These are phyloP conservation scores for Styela clava DNA, from an alignment of 23 tunicate genomes.

Conservation along the genomic window DNA sequence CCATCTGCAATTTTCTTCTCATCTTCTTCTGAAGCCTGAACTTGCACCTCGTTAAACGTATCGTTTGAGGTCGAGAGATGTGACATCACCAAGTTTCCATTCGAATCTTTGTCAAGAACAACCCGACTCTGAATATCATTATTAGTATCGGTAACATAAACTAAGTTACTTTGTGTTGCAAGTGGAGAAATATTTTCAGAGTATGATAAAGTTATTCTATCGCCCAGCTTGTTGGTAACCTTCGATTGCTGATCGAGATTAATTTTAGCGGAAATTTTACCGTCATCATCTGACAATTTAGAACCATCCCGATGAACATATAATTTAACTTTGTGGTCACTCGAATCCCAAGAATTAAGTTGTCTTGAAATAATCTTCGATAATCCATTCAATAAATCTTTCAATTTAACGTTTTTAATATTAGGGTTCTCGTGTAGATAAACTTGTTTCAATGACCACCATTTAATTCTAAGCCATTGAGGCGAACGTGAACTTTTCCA, in stretches of 20 bases:
- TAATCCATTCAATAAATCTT: background rate
- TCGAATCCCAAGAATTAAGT: background rate
- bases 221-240: background rate
- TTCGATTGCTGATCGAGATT: background rate
- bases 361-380: constrained; percentile 17
- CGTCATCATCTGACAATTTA: background rate
- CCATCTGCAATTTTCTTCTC: background rate
- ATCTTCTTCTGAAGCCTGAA: background rate
- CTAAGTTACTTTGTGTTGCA: background rate
- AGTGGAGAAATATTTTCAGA: background rate
- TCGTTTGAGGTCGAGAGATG: background rate
- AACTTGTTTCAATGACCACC: constrained; percentile 59
- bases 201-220: background rate
- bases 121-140: background rate
- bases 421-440: constrained; percentile 19
- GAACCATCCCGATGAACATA: background rate
- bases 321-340: background rate
- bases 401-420: background rate
- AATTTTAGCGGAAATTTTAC: constrained; percentile 1
- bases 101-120: background rate
- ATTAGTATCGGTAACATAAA: constrained; percentile 9
- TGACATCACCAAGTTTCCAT: background rate
- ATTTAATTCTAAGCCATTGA: constrained; percentile 74
- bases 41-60: background rate
- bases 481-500: constrained; percentile 91